These are phyloP conservation scores for Embiotoca jacksoni DNA, from an alignment of 2,113 vertebrate genomes.

Conservation along the genomic window DNA sequence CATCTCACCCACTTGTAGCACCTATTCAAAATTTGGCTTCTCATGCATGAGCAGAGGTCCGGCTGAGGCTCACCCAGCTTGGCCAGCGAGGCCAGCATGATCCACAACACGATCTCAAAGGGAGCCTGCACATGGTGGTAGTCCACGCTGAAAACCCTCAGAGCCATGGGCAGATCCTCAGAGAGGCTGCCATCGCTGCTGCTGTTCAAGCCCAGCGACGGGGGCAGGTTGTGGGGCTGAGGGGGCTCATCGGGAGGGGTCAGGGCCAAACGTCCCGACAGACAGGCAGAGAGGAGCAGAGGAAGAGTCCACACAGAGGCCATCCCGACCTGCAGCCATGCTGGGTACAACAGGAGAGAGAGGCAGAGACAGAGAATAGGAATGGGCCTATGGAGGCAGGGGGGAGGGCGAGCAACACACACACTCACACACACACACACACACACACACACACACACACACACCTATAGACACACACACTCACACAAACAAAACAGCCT, in stretches of 20 bases:
- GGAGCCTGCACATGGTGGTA: slow-evolving; percentile 88
- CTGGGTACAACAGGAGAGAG: slow-evolving; percentile 48
- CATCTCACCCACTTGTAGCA: no score
- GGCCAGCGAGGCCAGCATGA: slow-evolving; percentile 89
- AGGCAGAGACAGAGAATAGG: slow-evolving; percentile 34
- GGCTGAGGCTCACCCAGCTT: slow-evolving; percentile 83
- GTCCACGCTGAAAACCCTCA: slow-evolving; percentile 86
- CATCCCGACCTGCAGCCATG: slow-evolving; percentile 62
- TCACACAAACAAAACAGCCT: slow-evolving; percentile 41
- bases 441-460: slow-evolving; percentile 31
- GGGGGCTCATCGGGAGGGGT: slow-evolving; percentile 30
- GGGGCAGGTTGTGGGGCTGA: slow-evolving; percentile 34
- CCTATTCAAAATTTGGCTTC: no score
- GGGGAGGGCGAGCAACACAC: slow-evolving; percentile 21
- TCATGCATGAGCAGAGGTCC: neutral
- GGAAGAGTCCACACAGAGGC: slow-evolving; percentile 48
- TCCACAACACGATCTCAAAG: slow-evolving; percentile 90
- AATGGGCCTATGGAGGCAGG: slow-evolving; percentile 21
- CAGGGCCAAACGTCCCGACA: slow-evolving; percentile 36
- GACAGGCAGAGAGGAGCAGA: slow-evolving; percentile 43
- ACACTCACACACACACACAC: slow-evolving; percentile 12
- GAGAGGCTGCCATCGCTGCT: slow-evolving; percentile 41
- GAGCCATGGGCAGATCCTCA: slow-evolving; percentile 46
- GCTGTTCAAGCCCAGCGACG: slow-evolving; percentile 43
- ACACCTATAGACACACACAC: neutral